These are phyloP conservation scores for Semaprochilodus insignis DNA, from an alignment of 2,797 vertebrate genomes.

Conservation along the genomic window DNA sequence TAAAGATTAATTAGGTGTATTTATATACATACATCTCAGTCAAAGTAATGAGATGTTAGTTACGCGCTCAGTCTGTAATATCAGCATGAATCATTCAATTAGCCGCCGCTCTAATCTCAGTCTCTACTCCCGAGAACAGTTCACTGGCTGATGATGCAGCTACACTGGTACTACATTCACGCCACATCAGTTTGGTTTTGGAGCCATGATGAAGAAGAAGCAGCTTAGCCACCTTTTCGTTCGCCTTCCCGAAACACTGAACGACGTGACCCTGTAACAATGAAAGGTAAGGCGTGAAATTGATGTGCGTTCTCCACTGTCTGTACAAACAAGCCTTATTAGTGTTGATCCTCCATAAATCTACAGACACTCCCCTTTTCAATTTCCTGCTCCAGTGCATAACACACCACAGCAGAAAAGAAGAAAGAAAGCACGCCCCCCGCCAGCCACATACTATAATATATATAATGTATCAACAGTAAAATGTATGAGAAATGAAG, in stretches of 20 bases:
- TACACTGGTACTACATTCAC: slow-evolving; percentile 1
- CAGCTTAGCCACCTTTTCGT: background rate
- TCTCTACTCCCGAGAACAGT: background rate
- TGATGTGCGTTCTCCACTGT: slow-evolving; percentile 72
- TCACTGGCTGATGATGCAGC: background rate
- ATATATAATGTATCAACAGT: slow-evolving; percentile 64
- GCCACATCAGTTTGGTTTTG: background rate
- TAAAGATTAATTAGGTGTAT: no score
- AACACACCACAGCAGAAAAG: slow-evolving; percentile 64
- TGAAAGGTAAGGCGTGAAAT: slow-evolving; percentile 73
- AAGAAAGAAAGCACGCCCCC: slow-evolving; percentile 57
- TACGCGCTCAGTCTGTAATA: background rate
- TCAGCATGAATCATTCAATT: background rate
- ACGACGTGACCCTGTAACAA: slow-evolving; percentile 55
- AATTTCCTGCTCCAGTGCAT: slow-evolving; percentile 79
- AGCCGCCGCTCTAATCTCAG: background rate
- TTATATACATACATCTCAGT: no score
- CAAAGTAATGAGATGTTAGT: background rate
- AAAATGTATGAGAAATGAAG: slow-evolving; percentile 59
- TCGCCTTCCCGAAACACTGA: slow-evolving; percentile 43
- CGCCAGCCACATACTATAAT: slow-evolving; percentile 56
- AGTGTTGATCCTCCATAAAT: slow-evolving; percentile 74
- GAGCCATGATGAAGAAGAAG: background rate
- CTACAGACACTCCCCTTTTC: slow-evolving; percentile 70
- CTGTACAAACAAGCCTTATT: slow-evolving; percentile 80